Conservation (phyloP, 2,797 vertebrate genomes). For the Arctocebus calabarensis region DNA sequence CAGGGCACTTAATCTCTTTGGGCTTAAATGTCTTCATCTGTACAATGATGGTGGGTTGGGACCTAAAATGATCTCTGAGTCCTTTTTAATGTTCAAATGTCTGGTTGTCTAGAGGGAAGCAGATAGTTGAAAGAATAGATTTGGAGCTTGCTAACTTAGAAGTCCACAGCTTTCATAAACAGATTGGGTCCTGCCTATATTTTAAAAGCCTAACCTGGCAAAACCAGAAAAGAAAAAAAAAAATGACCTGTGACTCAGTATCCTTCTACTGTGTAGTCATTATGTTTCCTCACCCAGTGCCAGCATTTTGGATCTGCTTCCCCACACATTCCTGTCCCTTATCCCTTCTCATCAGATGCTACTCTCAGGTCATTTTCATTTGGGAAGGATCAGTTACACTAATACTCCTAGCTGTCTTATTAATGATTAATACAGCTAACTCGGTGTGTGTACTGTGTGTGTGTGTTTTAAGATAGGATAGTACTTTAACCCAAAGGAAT, state of each 20-base stretch:
- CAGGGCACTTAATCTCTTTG: background rate
- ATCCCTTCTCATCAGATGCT: background rate
- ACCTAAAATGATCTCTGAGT: background rate
- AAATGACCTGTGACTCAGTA: background rate
- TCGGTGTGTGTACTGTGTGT: background rate
- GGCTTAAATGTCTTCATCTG: background rate
- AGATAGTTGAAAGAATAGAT: background rate
- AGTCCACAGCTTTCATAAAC: conserved; percentile 17
- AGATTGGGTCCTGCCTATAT: background rate
- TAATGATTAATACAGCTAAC: conserved; percentile 56
- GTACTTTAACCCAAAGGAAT: conserved; percentile 13
- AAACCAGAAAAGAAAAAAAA: background rate
- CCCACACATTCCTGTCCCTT: background rate
- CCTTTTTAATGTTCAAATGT: background rate
- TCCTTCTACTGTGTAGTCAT: background rate
- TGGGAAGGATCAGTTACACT: conserved; percentile 46
- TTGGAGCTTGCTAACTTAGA: conserved; percentile 20
- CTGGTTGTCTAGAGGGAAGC: conserved; percentile 17
- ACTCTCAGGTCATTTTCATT: conserved; percentile 47
- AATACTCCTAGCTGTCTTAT: conserved; percentile 45
- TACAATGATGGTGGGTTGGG: background rate
- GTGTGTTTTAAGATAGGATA: background rate
- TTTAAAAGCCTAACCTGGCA: conserved; percentile 32
- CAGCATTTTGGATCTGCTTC: background rate
- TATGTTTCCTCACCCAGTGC: background rate